Base-by-base conservation (phyloP, 2,888 invertebrate genomes). In the Muscina levida region DNA sequence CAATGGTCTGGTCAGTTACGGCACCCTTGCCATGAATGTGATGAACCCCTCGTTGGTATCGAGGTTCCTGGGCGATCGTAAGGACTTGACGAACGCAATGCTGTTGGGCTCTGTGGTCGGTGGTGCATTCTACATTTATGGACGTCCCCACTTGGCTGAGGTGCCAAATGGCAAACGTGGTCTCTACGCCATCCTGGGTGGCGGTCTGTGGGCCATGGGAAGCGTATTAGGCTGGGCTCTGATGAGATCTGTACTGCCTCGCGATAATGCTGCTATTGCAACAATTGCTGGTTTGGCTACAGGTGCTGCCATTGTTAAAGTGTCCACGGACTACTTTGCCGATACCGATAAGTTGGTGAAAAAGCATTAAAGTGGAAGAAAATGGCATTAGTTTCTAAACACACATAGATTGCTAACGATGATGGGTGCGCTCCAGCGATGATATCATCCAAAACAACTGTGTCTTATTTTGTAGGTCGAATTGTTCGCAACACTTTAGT, bases 191-290 rank as follows among this genome's bases (percentile, higher is more conserved):
- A 26, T 93, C 82, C 86, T 95, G 77, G 95, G 96, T 68, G 94
- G 96, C 56, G 92, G 95, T 10, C 92, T 97, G 22, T 95, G 97
- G 92, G 96, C 96, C 83, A 93, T 98, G 87, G 97, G 98, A 13
- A 97, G 97, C 0, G 95, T 97, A 59, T 92, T 98, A 75, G 91
- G 95, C 82, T 97, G 97, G 96, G 97, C 97, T 8, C 94, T 97
- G 44, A 91, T 96, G 48, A 94, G 97, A 87, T 95, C 95, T 84
- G 92, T 95, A 44, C 91, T 97, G 44, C 89, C 90, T 2, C 85
- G 84, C 57, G 86, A 89, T 59, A 89, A 88, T 75, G 80, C 87
- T 3, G 83, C 85, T 11, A 22, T 90, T 11, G 87, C 88, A 13
- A 90, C 90, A 0, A 26, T 88, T 8, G 84, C 88, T 11, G 91